Base-by-base conservation (phyloP, 2,797 vertebrate species). In the Acanthornis magna region DNA sequence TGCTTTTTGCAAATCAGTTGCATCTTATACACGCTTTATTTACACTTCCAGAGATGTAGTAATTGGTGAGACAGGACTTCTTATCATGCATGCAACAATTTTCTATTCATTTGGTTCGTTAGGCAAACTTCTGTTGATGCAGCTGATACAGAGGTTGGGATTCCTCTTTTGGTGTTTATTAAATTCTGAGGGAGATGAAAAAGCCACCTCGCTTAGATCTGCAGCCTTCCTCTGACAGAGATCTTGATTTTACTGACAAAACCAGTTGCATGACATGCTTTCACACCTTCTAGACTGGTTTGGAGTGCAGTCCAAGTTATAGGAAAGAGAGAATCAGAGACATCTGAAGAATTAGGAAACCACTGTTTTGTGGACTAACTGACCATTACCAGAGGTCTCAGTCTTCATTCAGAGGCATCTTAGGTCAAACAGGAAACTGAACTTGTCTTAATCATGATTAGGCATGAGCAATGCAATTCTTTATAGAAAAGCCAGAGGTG, bases 231-330 rank as follows among this genome's bases (percentile, higher is more conserved):
- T 68, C 26, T 43, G 34, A 34, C 25, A 78, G 5, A 85, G 40
- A 79, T 29, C 34, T 83, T 54, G 29, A 50, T 79, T 79, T 76
- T 57, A 48, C 34, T 68, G 72, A 36, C 19, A 80, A 72, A 85
- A 13, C 1, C 0, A 2, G 3, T n/a, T 58, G 6, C 32, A 10
- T 50, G 54, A 16, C 3, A 4, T 77, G n/a, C 25, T 60, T 73
- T 79, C 38, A 32, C 1, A 1, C 63, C 3, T 70, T 85, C 27
- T 67, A 51, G 40, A 51, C 19, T 54, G 58, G 23, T 73, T 21
- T 54, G 15, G 36, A 54, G 15, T 62, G 29, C 22, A n/a, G 11
- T 75, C 27, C 14, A 43, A 71, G 13, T 43, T 71, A n/a, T 0
- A 51, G 45, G 32, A 71, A 65, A 40, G n/a, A 45, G 21, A 60